A percentile compares a stretch with the other conserved stretches of the same genome.
These are phyloP conservation scores for Malurus leucopterus DNA, from an alignment of 2,797 vertebrate species.

Conservation along the genomic window DNA sequence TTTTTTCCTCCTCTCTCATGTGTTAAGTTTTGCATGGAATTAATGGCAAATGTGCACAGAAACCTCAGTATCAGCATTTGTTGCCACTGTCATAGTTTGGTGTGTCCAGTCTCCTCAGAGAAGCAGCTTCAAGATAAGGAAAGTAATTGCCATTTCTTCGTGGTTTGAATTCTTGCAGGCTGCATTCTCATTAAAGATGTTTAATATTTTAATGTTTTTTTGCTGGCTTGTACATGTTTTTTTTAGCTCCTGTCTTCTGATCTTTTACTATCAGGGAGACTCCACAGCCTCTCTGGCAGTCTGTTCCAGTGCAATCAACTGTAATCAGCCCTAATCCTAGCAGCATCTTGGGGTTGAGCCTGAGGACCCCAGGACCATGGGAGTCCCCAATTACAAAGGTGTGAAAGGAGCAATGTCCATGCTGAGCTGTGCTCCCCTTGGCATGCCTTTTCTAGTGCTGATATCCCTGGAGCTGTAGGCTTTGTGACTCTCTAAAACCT, in stretches of 20 bases:
- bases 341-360: not conserved
- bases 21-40: not conserved
- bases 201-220: not conserved
- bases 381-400: not conserved
- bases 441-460: not conserved
- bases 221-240: not conserved
- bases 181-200: not conserved
- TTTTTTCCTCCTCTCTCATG: not conserved
- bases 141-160: not conserved
- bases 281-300: not conserved
- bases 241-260: not conserved
- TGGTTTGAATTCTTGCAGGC: not conserved
- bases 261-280: not conserved
- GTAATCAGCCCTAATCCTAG: too few species aligned
- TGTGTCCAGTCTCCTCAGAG: not conserved
- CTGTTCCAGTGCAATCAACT: not conserved
- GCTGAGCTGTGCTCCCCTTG: fast-evolving
- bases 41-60: not conserved
- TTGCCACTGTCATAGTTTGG: not conserved
- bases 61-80: not conserved
- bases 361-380: not conserved
- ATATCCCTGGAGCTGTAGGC: not conserved
- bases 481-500: not conserved
- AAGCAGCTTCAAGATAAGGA: not conserved
- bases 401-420: not conserved